These are phyloP conservation scores for Marronus borbonicus DNA, from an alignment of 2,888 invertebrate genomes.

Conservation along the genomic window DNA sequence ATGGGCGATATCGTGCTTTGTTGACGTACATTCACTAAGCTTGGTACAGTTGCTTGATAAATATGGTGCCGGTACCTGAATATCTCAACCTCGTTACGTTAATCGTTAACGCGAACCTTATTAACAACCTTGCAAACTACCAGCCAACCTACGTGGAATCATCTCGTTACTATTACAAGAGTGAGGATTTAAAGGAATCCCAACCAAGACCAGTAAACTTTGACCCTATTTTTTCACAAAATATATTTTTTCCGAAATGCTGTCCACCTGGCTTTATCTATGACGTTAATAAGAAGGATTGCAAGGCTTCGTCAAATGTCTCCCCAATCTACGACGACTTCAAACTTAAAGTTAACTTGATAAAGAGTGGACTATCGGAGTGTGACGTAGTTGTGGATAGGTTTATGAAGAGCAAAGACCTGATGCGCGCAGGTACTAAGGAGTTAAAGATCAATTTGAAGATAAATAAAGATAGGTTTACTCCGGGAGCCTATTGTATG, in stretches of 20 bases:
- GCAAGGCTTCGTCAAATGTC: neutral
- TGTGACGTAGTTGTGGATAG: slow-evolving; percentile 33
- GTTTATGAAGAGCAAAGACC: neutral
- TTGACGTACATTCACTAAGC: neutral
- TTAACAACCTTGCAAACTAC: slow-evolving; percentile 17
- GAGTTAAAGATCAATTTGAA: neutral
- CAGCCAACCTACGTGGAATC: slow-evolving; percentile 9
- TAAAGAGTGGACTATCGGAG: slow-evolving; percentile 14
- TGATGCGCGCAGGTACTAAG: neutral
- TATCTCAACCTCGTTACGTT: neutral
- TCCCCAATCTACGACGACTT: slow-evolving; percentile 28
- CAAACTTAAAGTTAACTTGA: neutral
- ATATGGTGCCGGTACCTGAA: slow-evolving; percentile 30
- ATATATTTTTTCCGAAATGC: slow-evolving; percentile 23
- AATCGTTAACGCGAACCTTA: neutral
- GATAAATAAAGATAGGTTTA: neutral
- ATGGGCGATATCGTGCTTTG: slow-evolving; percentile 29
- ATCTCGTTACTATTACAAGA: slow-evolving; percentile 26
- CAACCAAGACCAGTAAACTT: slow-evolving; percentile 8
- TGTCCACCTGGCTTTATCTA: slow-evolving; percentile 23
- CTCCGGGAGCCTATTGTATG: neutral
- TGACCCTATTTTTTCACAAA: neutral
- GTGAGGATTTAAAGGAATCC: neutral
- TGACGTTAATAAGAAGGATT: slow-evolving; percentile 12
- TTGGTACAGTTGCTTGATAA: neutral